phyloP scores from a whole-genome alignment of 2,113 vertebrate species.

The Paradoxurus hermaphroditus region DNA sequence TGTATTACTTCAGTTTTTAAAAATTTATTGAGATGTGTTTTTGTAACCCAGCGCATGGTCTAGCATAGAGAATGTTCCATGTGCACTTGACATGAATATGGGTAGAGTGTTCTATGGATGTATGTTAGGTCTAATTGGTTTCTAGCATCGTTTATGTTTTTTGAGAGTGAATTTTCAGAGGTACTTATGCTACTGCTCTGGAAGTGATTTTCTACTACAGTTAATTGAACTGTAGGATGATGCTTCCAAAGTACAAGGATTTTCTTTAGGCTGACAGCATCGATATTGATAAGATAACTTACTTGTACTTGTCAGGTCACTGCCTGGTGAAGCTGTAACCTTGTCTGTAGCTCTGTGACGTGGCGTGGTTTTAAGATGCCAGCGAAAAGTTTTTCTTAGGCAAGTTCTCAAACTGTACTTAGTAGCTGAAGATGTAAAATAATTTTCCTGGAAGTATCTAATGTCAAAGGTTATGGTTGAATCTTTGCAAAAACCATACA shows the following conservation, averaged over 20 bases:
- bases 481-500: not conserved
- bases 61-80: not conserved
- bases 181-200: not conserved
- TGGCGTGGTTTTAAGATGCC: not conserved
- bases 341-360: not conserved
- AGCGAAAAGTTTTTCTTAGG: not conserved
- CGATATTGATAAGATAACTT: constrained; percentile 22
- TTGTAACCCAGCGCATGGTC: not conserved
- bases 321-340: not conserved
- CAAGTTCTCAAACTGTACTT: not conserved
- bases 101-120: not conserved
- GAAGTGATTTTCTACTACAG: not conserved
- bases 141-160: not conserved
- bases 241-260: not conserved
- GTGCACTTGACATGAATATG: not conserved
- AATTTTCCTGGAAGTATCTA: not conserved
- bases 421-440: not conserved
- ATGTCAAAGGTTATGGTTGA: not conserved
- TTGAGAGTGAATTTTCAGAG: constrained; percentile 20
- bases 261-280: constrained; percentile 15
- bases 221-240: constrained; percentile 11
- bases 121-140: not conserved
- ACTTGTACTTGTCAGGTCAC: not conserved
- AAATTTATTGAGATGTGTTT: not conserved
- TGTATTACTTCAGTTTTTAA: not conserved